Conservation (phyloP, 2,797 vertebrate species). For the Antennarius maculatus region DNA sequence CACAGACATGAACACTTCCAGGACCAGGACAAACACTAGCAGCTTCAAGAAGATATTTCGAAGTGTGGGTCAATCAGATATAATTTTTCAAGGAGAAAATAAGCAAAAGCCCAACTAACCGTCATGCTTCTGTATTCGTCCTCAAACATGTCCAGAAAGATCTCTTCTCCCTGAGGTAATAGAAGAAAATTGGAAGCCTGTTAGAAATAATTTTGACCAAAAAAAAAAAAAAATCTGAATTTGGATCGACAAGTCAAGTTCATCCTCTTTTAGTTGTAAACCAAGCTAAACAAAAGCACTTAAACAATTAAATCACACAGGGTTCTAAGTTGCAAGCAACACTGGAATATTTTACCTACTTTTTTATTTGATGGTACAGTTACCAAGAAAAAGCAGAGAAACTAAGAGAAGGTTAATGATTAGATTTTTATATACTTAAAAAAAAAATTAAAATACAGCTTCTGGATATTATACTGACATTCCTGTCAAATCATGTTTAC, state of each 20-base stretch:
- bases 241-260: background rate
- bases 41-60: background rate
- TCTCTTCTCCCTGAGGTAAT: conserved; percentile 91
- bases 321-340: no score
- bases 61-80: background rate
- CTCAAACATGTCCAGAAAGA: conserved; percentile 99
- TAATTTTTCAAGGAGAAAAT: background rate
- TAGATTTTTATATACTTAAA: no score
- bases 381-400: background rate
- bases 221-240: background rate
- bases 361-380: background rate
- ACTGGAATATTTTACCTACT: no score
- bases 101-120: conserved; percentile 72
- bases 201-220: background rate
- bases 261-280: background rate
- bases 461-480: no score
- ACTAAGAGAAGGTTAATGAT: no score
- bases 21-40: background rate
- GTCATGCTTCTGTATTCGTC: conserved; percentile 98
- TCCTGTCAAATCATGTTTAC: no score
- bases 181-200: background rate
- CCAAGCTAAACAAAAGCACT: no score
- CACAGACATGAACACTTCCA: background rate
- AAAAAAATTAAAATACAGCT: no score
- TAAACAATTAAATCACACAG: no score